These are phyloP conservation scores for Protobothrops flavoviridis DNA, from an alignment of 2,113 vertebrate genomes.

Conservation along the genomic window DNA sequence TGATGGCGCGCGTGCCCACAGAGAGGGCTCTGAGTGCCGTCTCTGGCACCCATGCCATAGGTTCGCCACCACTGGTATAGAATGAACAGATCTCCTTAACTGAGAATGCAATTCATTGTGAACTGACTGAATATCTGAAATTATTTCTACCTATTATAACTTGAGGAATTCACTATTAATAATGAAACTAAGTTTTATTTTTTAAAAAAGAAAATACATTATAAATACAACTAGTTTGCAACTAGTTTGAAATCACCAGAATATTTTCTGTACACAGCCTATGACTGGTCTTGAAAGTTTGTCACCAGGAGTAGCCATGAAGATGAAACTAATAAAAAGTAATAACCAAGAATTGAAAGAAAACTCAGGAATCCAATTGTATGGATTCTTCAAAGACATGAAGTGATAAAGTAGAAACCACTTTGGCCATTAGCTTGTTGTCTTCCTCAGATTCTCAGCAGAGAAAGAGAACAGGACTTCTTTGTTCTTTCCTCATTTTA, in stretches of 20 bases:
- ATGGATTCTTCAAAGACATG: background rate
- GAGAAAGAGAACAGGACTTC: background rate
- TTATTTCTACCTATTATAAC: background rate
- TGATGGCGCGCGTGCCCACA: no score
- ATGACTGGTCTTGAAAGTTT: background rate
- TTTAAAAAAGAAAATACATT: background rate
- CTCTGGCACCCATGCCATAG: no score
- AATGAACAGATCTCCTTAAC: background rate
- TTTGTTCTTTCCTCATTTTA: background rate
- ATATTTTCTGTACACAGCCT: background rate
- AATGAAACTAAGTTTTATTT: background rate
- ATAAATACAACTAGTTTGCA: background rate
- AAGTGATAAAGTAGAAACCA: background rate
- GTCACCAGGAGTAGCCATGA: background rate
- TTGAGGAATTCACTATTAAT: background rate
- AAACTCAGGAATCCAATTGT: background rate
- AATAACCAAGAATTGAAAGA: background rate
- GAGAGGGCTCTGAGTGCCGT: no score
- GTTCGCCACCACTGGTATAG: background rate
- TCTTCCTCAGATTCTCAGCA: background rate
- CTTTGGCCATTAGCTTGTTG: background rate
- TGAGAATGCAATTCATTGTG: background rate
- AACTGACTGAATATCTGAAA: conserved; percentile 4
- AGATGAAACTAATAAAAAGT: background rate
- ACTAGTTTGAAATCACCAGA: background rate